Percentiles rank a stretch among this genome's conserved stretches.
Evolutionary conservation across 2,888 invertebrate species (phyloP).

Genomic region (Mythimna vitellina): DNA sequence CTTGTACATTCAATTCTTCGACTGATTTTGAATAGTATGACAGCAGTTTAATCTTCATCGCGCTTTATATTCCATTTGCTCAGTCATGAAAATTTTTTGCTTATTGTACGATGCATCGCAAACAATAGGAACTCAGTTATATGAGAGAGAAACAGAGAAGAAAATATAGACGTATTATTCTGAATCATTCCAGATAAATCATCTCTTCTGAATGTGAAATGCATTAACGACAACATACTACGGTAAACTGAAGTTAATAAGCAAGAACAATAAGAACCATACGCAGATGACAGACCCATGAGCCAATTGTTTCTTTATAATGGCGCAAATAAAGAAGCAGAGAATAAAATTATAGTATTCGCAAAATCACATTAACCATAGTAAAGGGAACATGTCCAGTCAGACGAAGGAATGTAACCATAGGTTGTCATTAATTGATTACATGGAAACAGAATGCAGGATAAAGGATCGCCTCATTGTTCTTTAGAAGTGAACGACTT

Average conservation of each 20-base stretch:
- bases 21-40: neutral
- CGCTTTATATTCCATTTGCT: neutral
- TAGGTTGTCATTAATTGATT: conserved; percentile 49
- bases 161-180: neutral
- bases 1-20: conserved; percentile 9
- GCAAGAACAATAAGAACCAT: conserved; percentile 10
- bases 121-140: neutral
- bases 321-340: conserved; percentile 34
- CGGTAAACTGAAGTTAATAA: conserved; percentile 14
- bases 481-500: conserved; percentile 23
- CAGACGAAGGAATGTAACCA: conserved; percentile 36
- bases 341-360: conserved; percentile 48
- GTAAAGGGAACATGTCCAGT: conserved; percentile 31
- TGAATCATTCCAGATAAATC: neutral
- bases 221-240: neutral
- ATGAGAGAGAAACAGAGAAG: conserved; percentile 1
- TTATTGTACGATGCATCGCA: neutral
- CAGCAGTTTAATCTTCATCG: neutral
- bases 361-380: conserved; percentile 39
- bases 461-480: conserved; percentile 46
- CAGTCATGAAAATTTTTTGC: neutral
- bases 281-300: conserved; percentile 28
- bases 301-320: conserved; percentile 47
- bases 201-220: neutral
- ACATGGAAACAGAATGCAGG: conserved; percentile 31